These are phyloP conservation scores for Leptinotarsa peninsularis DNA, from an alignment of 2,888 invertebrate genomes.

Conservation along the genomic window DNA sequence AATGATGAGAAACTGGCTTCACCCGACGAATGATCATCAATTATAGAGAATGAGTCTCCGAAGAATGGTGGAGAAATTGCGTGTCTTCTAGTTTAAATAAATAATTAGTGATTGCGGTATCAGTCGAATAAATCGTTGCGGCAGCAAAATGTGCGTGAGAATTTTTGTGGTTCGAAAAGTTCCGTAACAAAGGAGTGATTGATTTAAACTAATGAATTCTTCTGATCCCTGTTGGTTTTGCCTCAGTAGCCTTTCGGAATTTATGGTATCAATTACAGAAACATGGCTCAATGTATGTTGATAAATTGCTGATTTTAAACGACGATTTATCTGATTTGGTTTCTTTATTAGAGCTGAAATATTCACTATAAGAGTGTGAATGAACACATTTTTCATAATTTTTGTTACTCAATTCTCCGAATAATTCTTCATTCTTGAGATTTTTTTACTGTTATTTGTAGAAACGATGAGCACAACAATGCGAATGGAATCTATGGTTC, in stretches of 20 bases:
- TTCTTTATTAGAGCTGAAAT: not conserved
- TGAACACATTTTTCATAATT: too few relatives aligned
- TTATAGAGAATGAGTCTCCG: conserved; percentile 14
- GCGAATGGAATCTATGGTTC: too few relatives aligned
- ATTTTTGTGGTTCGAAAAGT: conserved; percentile 16
- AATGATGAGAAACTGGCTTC: conserved; percentile 4
- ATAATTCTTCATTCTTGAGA: too few relatives aligned
- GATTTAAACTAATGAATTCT: conserved; percentile 26
- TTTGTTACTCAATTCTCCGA: too few relatives aligned
- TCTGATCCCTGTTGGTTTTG: conserved; percentile 24
- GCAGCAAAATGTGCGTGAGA: conserved; percentile 26
- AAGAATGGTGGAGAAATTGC: conserved; percentile 22
- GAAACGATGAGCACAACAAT: too few relatives aligned
- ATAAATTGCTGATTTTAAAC: conserved; percentile 8
- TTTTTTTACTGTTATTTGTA: too few relatives aligned
- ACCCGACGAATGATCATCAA: conserved; percentile 13
- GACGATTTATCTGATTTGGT: not conserved
- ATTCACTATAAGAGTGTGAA: not conserved
- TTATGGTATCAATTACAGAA: conserved; percentile 13
- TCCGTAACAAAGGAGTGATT: conserved; percentile 21
- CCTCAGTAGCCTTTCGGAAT: conserved; percentile 1
- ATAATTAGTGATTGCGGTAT: conserved; percentile 25
- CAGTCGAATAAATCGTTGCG: conserved; percentile 20
- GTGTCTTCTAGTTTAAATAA: conserved; percentile 21
- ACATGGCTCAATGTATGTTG: conserved; percentile 15